These are phyloP conservation scores for Pelobates fuscus DNA, from an alignment of 2,113 vertebrate species.

Conservation along the genomic window DNA sequence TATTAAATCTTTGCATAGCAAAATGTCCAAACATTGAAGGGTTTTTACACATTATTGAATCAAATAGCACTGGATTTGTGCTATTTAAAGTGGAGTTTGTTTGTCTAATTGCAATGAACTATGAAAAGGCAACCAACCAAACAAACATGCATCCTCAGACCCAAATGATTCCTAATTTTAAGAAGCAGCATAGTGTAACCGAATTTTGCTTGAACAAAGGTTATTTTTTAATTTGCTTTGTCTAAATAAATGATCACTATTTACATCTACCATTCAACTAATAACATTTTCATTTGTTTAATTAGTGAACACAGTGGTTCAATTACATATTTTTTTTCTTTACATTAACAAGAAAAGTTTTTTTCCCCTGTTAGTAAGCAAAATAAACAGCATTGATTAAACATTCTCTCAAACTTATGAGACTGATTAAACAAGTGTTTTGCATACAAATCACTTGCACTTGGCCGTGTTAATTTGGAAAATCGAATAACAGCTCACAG, in stretches of 20 bases:
- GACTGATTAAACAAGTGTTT: constrained; percentile 42
- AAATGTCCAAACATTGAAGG: no score
- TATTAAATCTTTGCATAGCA: no score
- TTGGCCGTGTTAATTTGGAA: constrained; percentile 20
- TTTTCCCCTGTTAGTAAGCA: constrained; percentile 34
- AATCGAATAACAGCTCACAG: constrained; percentile 14
- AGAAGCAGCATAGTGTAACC: no score
- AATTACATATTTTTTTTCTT: constrained; percentile 9
- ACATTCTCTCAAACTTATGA: constrained; percentile 30
- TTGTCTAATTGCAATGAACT: no score
- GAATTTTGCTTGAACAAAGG: background rate
- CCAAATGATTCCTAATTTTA: no score
- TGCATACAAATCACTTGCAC: constrained; percentile 46
- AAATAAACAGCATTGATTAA: constrained; percentile 44
- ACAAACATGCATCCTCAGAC: no score
- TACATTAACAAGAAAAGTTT: constrained; percentile 42
- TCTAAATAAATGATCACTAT: constrained; percentile 32
- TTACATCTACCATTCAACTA: constrained; percentile 20
- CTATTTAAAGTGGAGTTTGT: no score
- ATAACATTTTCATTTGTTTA: constrained; percentile 45
- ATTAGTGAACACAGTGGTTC: constrained; percentile 28
- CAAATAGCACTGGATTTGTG: no score
- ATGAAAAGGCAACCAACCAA: no score
- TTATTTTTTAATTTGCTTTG: constrained; percentile 18
- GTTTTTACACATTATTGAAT: no score